Base-by-base conservation (phyloP, 2,113 vertebrate species). In the Phalacrocorax aristotelis region DNA sequence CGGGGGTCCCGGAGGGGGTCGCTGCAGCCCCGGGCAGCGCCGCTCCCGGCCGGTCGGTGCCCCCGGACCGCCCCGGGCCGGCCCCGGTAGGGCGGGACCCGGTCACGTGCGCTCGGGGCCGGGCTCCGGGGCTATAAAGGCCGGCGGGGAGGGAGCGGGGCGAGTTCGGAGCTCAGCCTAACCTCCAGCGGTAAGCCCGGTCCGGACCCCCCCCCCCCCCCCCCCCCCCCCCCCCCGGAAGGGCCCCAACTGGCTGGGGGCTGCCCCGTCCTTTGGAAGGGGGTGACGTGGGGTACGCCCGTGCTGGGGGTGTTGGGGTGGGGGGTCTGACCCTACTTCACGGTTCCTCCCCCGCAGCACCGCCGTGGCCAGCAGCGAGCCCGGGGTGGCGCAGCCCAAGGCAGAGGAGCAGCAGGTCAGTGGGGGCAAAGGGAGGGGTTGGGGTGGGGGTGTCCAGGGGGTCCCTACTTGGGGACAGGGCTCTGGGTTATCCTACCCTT, bases 351-450 rank as follows among this genome's bases (percentile, higher is more conserved):
- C 30, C 21, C 49, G 8, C 74, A 92, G 83, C n/a, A 27, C 38
- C 32, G 3, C 58, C 94, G 94, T 96, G 96, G 94, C 92, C 87
- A 55, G 48, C 68, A 89, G 58, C 49, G 92, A 96, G 57, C 49
- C 87, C 44, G 20, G 32, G 4, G 29, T n/a, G 15, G 84, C 12
- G 7, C 72, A 90, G 68, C 68, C 90, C 49, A 80, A 95, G 77
- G 84, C 48, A 0, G 93, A 95, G 68, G 96, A 96, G 80, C 92
- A 62, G 15, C 90, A 95, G 94, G 96, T 94, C 11, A 49, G 96
- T 69, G 57, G 38, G 57, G 38, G 25, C 29, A 3, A 4, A 21
- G 52, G 10, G 10, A 11, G 9, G 12, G 4, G 2, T 12, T 32
- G 61, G 36, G 15, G 23, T 15, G 23, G 68, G 30, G 27, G 7